phyloP scores from a whole-genome alignment of 2,113 vertebrate species.

The Vidua macroura region DNA sequence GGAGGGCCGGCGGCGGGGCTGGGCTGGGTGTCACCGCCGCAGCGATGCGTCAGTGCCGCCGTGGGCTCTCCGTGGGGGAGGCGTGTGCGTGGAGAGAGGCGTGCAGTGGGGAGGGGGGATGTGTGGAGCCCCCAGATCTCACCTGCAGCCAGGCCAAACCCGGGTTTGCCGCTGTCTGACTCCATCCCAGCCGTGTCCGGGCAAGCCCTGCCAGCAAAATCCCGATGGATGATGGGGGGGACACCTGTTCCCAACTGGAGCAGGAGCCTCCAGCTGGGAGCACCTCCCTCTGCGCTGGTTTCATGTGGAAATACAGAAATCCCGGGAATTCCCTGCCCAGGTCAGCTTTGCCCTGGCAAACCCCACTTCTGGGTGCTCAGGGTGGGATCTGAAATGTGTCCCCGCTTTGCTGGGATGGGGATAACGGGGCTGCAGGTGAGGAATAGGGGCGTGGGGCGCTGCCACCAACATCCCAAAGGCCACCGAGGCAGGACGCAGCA shows the following conservation, averaged over 20 bases:
- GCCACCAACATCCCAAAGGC: background rate
- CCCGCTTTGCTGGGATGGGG: background rate
- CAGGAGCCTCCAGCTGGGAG: background rate
- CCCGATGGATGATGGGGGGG: rapidly evolving
- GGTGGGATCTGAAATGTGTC: background rate
- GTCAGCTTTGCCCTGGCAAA: background rate
- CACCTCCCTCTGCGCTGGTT: background rate
- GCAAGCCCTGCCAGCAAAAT: background rate
- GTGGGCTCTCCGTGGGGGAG: background rate
- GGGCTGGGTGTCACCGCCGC: background rate
- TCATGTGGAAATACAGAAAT: background rate
- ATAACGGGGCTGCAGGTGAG: background rate
- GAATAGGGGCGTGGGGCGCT: rapidly evolving
- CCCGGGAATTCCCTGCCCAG: background rate
- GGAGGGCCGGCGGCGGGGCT: background rate
- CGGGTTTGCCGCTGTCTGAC: rapidly evolving
- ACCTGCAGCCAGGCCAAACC: background rate
- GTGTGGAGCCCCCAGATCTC: background rate
- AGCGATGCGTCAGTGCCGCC: background rate
- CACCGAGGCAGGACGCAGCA: background rate
- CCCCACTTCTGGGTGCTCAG: background rate
- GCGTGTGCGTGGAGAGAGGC: background rate
- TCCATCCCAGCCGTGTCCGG: rapidly evolving
- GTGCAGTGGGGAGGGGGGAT: background rate
- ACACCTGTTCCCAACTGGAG: background rate